These are phyloP conservation scores for Cyaniris semiargus DNA, from an alignment of 2,888 invertebrate genomes.

Conservation along the genomic window DNA sequence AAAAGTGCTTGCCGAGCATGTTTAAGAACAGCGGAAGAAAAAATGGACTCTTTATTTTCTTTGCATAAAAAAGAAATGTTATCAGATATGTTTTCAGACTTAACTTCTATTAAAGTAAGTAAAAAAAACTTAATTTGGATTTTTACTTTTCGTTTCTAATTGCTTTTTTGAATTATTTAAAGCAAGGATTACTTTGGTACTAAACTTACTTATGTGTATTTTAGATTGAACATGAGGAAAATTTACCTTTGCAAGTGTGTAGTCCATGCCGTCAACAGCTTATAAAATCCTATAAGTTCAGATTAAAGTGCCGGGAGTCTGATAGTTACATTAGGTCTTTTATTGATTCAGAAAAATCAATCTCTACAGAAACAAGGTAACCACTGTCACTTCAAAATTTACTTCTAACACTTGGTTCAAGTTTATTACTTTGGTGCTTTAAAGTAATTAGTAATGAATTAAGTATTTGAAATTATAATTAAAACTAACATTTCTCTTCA, in stretches of 20 bases:
- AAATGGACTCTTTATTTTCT: conserved; percentile 57
- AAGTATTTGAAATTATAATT: not conserved
- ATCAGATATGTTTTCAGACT: conserved; percentile 57
- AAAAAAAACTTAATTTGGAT: not conserved
- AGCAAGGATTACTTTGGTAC: not conserved
- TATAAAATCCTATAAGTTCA: conserved; percentile 64
- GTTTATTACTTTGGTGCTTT: not conserved
- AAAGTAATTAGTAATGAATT: not conserved
- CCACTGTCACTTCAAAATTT: not conserved
- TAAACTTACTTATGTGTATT: conserved; percentile 35
- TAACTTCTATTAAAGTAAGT: conserved; percentile 62
- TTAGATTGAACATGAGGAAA: conserved; percentile 51
- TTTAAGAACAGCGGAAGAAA: conserved; percentile 52
- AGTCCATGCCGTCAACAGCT: conserved; percentile 54
- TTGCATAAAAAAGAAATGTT: conserved; percentile 54
- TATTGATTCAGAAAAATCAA: conserved; percentile 34
- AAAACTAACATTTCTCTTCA: not conserved
- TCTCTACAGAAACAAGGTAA: conserved; percentile 24
- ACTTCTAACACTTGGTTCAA: not conserved
- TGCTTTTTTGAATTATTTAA: not conserved
- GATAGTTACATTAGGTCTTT: conserved; percentile 57
- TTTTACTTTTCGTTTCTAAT: not conserved
- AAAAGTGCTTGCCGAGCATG: conserved; percentile 70
- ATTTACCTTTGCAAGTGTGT: conserved; percentile 57
- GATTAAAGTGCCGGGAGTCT: conserved; percentile 65